phyloP scores from a whole-genome alignment of 2,888 invertebrate species.

The Eristalis pertinax region DNA sequence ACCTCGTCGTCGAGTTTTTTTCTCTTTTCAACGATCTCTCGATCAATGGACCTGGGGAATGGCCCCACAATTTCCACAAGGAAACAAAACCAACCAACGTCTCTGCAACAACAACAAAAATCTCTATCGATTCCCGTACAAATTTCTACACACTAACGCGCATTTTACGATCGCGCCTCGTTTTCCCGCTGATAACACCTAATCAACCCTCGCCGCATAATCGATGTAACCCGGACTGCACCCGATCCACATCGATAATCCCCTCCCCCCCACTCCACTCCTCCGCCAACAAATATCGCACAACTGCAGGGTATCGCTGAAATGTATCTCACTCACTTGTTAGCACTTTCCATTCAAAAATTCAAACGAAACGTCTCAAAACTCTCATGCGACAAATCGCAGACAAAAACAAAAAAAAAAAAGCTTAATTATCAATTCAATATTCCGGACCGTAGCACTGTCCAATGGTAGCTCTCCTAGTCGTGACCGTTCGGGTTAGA shows the following conservation, averaged over 20 bases:
- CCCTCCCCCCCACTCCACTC: neutral
- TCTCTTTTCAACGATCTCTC: neutral
- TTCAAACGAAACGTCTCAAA: neutral
- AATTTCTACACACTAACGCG: neutral
- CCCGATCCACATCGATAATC: neutral
- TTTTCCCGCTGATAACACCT: conserved; percentile 25
- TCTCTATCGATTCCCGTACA: neutral
- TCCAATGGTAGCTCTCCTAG: conserved; percentile 6
- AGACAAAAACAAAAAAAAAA: neutral
- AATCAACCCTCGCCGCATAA: conserved; percentile 11
- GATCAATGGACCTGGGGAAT: no score
- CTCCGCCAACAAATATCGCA: neutral
- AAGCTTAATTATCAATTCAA: conserved; percentile 21
- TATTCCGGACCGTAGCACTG: conserved; percentile 20
- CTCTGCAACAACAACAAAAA: neutral
- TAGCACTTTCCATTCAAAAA: conserved; percentile 47
- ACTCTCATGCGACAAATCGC: conserved; percentile 49
- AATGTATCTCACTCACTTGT: conserved; percentile 46
- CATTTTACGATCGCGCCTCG: conserved; percentile 5
- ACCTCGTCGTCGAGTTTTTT: no score
- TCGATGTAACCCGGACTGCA: conserved; percentile 6
- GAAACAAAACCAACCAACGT: no score
- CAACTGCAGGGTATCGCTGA: neutral
- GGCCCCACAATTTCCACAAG: neutral
- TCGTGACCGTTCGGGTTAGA: conserved; percentile 60